Evolutionary conservation across 2,113 vertebrate species (phyloP).

Genomic region (Malurus elegans): DNA sequence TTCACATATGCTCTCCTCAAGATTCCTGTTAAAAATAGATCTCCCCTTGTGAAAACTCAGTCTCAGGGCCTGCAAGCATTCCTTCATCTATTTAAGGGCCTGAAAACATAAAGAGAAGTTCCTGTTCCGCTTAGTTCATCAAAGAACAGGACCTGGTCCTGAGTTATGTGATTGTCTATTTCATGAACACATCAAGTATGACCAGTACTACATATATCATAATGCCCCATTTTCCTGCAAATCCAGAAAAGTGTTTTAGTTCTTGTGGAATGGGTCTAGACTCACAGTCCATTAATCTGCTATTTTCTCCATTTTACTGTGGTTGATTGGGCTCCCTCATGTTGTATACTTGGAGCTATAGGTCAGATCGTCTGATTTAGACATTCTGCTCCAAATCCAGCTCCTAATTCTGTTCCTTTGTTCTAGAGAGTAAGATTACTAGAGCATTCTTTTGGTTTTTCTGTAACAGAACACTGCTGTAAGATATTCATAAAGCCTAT

Average conservation of each 20-base stretch:
- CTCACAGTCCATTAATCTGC: not conserved
- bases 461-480: not conserved
- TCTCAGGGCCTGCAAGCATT: not conserved
- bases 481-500: not conserved
- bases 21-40: not conserved
- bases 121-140: not conserved
- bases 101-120: not conserved
- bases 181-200: not conserved
- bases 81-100: not conserved
- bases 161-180: not conserved
- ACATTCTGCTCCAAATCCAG: not conserved
- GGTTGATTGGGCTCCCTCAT: not conserved
- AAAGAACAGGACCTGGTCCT: not conserved
- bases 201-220: not conserved
- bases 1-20: not conserved
- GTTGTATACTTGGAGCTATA: not conserved
- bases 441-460: not conserved
- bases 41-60: not conserved
- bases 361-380: not conserved
- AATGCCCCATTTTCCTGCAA: not conserved
- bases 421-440: not conserved
- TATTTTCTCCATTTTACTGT: not conserved
- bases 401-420: not conserved
- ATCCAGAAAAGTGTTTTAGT: not conserved
- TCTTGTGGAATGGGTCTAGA: not conserved